Percentiles rank a stretch among this genome's conserved stretches.
phyloP scores from a whole-genome alignment of 2,113 vertebrate genomes.

The Psettodes erumei region DNA sequence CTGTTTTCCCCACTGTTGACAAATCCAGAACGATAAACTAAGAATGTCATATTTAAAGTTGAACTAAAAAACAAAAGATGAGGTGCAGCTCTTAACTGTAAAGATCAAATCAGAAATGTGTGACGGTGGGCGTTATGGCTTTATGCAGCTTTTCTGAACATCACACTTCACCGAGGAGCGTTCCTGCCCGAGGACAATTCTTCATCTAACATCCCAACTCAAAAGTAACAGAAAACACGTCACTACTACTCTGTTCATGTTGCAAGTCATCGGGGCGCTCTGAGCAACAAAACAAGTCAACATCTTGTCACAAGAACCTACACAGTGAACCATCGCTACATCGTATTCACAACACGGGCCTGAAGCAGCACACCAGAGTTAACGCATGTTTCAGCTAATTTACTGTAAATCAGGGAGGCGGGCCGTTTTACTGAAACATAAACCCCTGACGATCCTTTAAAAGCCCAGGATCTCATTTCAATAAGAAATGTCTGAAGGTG shows the following conservation, averaged over 20 bases:
- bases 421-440: not conserved
- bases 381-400: conserved; percentile 5
- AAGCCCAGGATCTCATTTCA: not conserved
- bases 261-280: conserved; percentile 64
- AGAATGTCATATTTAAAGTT: not conserved
- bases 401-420: not conserved
- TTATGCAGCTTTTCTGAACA: conserved; percentile 29
- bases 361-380: not conserved
- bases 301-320: conserved; percentile 47
- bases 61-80: conserved; percentile 2
- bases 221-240: conserved; percentile 9
- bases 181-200: conserved; percentile 41
- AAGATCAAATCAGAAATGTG: not conserved
- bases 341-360: conserved; percentile 49
- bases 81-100: not conserved
- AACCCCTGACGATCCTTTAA: not conserved
- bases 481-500: not conserved
- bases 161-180: not conserved
- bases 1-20: conserved; percentile 25
- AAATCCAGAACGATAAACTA: conserved; percentile 22
- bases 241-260: conserved; percentile 38
- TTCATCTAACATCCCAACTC: conserved; percentile 27
- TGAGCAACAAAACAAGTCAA: conserved; percentile 19
- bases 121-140: conserved; percentile 13
- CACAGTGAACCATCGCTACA: conserved; percentile 36